Conservation (phyloP, 2,888 invertebrate species). For the Rhingia rostrata region DNA sequence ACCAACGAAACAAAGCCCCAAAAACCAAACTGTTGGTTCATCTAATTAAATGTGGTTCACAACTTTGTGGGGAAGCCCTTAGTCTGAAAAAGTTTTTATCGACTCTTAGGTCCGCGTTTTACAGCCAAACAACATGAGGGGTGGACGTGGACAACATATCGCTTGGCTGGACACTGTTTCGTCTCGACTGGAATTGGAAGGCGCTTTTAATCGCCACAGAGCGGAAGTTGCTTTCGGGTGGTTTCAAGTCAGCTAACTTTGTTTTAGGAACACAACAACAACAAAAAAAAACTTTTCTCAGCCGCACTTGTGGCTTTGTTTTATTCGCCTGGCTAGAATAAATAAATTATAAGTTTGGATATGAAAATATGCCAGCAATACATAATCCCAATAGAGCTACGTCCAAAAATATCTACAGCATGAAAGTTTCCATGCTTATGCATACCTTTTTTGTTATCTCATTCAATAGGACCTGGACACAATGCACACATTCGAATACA, state of each 20-base stretch:
- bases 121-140: conserved; percentile 28
- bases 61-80: conserved; percentile 42
- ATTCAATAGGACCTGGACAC: not conserved
- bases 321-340: conserved; percentile 13
- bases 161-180: conserved; percentile 62
- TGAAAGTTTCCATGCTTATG: not conserved
- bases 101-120: conserved; percentile 56
- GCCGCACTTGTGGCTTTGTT: conserved; percentile 3
- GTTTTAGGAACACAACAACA: conserved; percentile 35
- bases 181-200: conserved; percentile 34
- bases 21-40: conserved; percentile 54
- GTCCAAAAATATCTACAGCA: not conserved
- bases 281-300: conserved; percentile 35
- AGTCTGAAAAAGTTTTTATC: conserved; percentile 60
- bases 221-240: conserved; percentile 40
- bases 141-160: conserved; percentile 34
- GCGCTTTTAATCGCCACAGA: conserved; percentile 55
- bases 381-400: conserved; percentile 16
- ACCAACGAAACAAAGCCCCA: conserved; percentile 13
- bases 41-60: conserved; percentile 68
- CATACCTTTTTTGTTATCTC: no score
- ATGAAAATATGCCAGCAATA: conserved; percentile 25
- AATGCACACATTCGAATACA: not conserved
- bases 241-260: conserved; percentile 64
- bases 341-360: conserved; percentile 45